Evolutionary conservation across 1,140 invertebrate species (phyloP), one percentile per base, ranked within the genome.

Genomic region (Olivierus martensii): DNA sequence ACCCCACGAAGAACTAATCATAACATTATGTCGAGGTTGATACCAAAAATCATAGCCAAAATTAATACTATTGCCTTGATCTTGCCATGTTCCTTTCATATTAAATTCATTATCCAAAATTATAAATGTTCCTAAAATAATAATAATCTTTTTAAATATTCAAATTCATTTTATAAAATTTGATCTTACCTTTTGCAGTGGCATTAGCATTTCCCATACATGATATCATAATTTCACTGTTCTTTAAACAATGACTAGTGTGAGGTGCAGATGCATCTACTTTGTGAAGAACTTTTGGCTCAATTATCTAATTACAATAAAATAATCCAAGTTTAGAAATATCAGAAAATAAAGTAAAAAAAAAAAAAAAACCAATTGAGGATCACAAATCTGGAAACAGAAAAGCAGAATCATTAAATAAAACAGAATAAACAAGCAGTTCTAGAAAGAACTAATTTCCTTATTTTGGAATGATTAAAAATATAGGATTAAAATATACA

Each of bases 221-320:
- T 6, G 90, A 94, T 61, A 99, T 92, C 82, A 98, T 91, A 39
- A 98, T 81, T 61, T 95, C 81, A 0, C 92, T 91, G 55, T 73
- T 80, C 11, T 87, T 82, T 37, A 95, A 71, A 68, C 95, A 99
- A 68, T 99, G 94, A 6, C 84, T 75, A 0, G 94, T 96, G 63
- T 98, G 94, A 0, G 89, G 90, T 38, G 83, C 81, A 10, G 80
- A 77, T 19, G 89, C 77, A 63, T 87, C 80, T 38, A 65, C 65
- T 52, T 75, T 74, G 62, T 82, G 78, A 63, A 97, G 73, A 58
- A 90, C 82, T 18, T 66, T 59, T 1, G 71, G 68, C 52, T 79
- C 75, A 38, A 79, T 63, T 5, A 70, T 65, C 72, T 77, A 49
- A 34, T 56, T 41, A 3, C 14, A 42, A 44, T 14, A 42, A 19